phyloP scores from a whole-genome alignment of 92 coral and sea anemone genomes.

The Paragorgia papillata region DNA sequence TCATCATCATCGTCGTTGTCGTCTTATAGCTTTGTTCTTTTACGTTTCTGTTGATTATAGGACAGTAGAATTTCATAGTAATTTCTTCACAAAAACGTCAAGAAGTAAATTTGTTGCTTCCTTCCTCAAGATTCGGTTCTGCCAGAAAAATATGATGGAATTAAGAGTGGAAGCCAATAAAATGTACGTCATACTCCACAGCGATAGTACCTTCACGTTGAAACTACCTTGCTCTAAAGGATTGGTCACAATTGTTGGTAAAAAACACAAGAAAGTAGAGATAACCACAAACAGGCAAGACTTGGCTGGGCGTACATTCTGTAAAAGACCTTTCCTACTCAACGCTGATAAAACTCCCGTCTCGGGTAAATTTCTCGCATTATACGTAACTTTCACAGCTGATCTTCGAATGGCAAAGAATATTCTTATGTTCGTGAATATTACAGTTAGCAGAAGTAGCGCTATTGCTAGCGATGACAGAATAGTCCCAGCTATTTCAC shows the following conservation, averaged over 20 bases:
- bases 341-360: too few relatives aligned
- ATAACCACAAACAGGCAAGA: not conserved
- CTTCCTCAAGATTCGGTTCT: conserved; percentile 14
- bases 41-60: too few relatives aligned
- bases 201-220: not conserved
- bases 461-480: not conserved
- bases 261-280: not conserved
- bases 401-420: not conserved
- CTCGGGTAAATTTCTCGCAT: too few relatives aligned
- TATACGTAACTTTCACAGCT: too few relatives aligned
- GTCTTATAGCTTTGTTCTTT: too few relatives aligned
- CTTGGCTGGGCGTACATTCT: not conserved
- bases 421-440: not conserved
- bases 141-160: conserved; percentile 33
- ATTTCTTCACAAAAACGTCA: too few relatives aligned
- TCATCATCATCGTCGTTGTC: too few relatives aligned
- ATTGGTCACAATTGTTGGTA: not conserved
- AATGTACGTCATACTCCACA: not conserved
- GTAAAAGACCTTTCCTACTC: not conserved
- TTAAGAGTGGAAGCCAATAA: conserved; percentile 1
- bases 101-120: not conserved
- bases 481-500: not conserved
- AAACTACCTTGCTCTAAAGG: not conserved
- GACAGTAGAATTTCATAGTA: too few relatives aligned
- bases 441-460: not conserved